phyloP scores from a whole-genome alignment of 2,888 invertebrate species.

The Dryobota labecula region DNA sequence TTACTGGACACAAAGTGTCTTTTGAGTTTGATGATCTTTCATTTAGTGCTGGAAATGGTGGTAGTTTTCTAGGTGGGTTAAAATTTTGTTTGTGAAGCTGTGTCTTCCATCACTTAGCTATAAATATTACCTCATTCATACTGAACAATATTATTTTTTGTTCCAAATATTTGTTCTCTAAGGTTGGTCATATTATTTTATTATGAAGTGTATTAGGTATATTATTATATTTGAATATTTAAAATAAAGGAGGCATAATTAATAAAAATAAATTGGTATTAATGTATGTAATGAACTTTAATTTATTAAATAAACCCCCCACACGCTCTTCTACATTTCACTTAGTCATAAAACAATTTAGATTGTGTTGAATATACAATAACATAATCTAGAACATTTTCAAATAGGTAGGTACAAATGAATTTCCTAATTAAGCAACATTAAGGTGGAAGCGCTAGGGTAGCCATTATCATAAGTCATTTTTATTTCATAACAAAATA shows the following conservation, averaged over 20 bases:
- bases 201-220: conserved; percentile 11
- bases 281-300: conserved; percentile 11
- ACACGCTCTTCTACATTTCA: background rate
- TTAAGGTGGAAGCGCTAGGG: too few species aligned
- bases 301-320: background rate
- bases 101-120: conserved; percentile 20
- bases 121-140: conserved; percentile 30
- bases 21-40: conserved; percentile 86
- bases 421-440: background rate
- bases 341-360: too few species aligned
- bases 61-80: conserved; percentile 85
- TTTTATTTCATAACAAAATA: too few species aligned
- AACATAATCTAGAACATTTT: background rate
- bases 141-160: conserved; percentile 12
- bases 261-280: conserved; percentile 22
- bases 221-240: conserved; percentile 11
- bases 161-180: conserved; percentile 34
- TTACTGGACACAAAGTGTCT: conserved; percentile 78
- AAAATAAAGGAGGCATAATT: conserved; percentile 42
- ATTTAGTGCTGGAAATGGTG: conserved; percentile 74
- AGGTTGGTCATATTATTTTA: conserved; percentile 23
- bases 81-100: conserved; percentile 83
- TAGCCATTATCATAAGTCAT: too few species aligned
- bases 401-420: background rate
- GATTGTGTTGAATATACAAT: too few species aligned